phyloP scores from a whole-genome alignment of 2,888 invertebrate genomes.

The Stramonita haemastoma region DNA sequence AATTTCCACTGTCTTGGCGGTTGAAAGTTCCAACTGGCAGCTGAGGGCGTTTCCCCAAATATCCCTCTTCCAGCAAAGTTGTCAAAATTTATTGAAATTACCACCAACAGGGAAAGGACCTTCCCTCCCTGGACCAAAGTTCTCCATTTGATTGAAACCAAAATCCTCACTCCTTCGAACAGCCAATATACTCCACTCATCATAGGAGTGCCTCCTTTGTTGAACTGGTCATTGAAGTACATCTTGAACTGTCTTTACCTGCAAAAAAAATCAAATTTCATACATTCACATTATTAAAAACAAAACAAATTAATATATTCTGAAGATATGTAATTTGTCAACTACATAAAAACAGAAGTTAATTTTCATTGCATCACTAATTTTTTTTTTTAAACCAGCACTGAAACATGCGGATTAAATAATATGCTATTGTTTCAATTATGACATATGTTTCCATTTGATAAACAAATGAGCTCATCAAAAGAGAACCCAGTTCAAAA shows the following conservation, averaged over 20 bases:
- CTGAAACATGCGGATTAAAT: too few relatives aligned
- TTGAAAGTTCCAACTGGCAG: background rate
- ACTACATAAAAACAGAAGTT: too few relatives aligned
- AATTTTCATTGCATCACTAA: too few relatives aligned
- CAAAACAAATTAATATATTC: too few relatives aligned
- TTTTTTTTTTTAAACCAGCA: too few relatives aligned
- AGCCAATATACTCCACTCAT: background rate
- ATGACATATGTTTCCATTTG: too few relatives aligned
- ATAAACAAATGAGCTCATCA: too few relatives aligned
- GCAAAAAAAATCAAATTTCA: too few relatives aligned
- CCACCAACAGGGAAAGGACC: background rate
- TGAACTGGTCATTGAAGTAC: conserved; percentile 28
- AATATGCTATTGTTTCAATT: too few relatives aligned
- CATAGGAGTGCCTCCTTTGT: background rate
- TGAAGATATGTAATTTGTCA: too few relatives aligned
- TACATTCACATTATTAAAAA: too few relatives aligned
- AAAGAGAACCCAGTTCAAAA: too few relatives aligned
- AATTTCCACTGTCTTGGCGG: background rate
- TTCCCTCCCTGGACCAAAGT: background rate
- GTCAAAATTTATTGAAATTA: background rate
- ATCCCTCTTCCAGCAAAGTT: background rate
- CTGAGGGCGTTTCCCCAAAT: background rate
- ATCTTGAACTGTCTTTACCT: background rate
- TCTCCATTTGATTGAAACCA: background rate
- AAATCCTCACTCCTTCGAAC: background rate